Evolutionary conservation across 2,888 invertebrate genomes (phyloP), one percentile per base, ranked within the genome.

Genomic region (Drosophila fulvimacula): DNA sequence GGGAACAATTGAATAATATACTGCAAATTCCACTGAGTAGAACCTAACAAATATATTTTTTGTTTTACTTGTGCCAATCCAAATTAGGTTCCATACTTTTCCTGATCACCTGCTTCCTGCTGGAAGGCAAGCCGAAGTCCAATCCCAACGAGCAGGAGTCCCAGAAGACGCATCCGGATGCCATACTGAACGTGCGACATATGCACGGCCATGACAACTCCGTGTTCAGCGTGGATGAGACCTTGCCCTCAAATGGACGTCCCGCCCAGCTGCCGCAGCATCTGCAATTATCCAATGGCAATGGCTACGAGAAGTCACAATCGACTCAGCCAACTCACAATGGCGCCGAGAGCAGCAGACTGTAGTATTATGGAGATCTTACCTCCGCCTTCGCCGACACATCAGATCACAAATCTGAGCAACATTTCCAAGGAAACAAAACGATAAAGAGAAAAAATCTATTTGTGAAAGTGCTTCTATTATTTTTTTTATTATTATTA

Each of bases 31-130:
- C 24, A 5, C 24, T 27, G 15, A 21, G 13, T 21, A 44, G 15
- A 39, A 9, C 2, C 9, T 0, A 49, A 19, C 32, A 36, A 6
- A 34, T 51, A 10, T 36, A 21, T 15, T 36, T 15, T 36, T 19
- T 13, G 1, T 36, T 0, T 24, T 4, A 5, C 9, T n/a, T 41
- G 53, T 1, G n/a, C n/a, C 1, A 10, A 10, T 27, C 27, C n/a
- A 2, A 36, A 27, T 27, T 42, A 97, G 96, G 96, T 93, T 96
- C 97, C 56, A 94, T 97, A 62, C 93, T 97, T 91, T 97, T 97
- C 93, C 94, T 97, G 86, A 92, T 96, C 11, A 96, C 96, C 0
- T 95, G 96, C 93, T 96, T 97, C 93, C 92, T 97, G 70, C 96
- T 97, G 95, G 96, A 96, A 48, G 96, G 96, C 9, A 92, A 92